phyloP scores from a whole-genome alignment of 2,797 vertebrate species.

The Notoglanidium macrostoma region DNA sequence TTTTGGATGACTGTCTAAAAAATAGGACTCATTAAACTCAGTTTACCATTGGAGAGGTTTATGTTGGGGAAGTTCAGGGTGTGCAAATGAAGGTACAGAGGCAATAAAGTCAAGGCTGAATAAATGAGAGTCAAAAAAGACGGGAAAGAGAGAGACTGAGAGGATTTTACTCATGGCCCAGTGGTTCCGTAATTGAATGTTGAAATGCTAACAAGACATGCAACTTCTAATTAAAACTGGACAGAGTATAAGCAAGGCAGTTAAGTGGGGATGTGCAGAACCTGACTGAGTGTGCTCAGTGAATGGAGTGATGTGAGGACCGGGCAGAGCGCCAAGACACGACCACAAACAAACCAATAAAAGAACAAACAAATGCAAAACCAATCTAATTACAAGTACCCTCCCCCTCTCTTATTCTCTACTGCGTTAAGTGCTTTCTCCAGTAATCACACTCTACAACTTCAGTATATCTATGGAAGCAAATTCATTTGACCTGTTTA shows the following conservation, averaged over 20 bases:
- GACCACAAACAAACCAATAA: slow-evolving; percentile 66
- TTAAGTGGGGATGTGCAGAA: slow-evolving; percentile 52
- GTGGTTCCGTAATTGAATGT: slow-evolving; percentile 80
- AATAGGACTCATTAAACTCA: slow-evolving; percentile 55
- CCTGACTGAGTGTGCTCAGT: slow-evolving; percentile 43
- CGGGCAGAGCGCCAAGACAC: slow-evolving; percentile 68
- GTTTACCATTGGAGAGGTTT: slow-evolving; percentile 46
- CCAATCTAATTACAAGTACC: slow-evolving; percentile 58
- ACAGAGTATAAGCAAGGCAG: slow-evolving; percentile 66
- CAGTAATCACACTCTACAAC: slow-evolving; percentile 56
- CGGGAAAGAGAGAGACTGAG: slow-evolving; percentile 13
- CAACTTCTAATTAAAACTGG: slow-evolving; percentile 77
- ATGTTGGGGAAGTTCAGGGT: slow-evolving; percentile 23
- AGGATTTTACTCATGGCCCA: slow-evolving; percentile 64
- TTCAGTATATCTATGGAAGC: slow-evolving; percentile 57
- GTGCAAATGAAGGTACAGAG: neutral
- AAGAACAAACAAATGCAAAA: slow-evolving; percentile 71
- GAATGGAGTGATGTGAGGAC: slow-evolving; percentile 67
- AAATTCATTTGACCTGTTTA: slow-evolving; percentile 62
- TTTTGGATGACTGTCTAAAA: slow-evolving; percentile 52
- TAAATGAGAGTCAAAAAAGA: slow-evolving; percentile 40
- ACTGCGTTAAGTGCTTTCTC: slow-evolving; percentile 54
- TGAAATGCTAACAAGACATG: slow-evolving; percentile 82
- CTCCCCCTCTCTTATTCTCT: slow-evolving; percentile 46
- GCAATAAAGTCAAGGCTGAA: slow-evolving; percentile 29